These are phyloP conservation scores for Dolomedes plantarius DNA, from an alignment of 2,888 invertebrate genomes.

Conservation along the genomic window DNA sequence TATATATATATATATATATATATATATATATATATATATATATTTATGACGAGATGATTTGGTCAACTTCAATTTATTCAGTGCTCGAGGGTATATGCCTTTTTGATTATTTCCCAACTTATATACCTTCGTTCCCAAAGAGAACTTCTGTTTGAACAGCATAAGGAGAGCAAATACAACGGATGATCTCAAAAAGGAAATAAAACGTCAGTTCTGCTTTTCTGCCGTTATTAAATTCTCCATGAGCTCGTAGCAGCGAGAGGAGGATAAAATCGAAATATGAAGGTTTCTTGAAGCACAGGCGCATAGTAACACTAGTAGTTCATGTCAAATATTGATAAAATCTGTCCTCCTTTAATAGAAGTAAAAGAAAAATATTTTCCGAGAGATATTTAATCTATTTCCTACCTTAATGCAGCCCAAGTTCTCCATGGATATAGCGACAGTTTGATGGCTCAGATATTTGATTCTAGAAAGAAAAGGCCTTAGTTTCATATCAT, in stretches of 20 bases:
- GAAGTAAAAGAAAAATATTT: neutral
- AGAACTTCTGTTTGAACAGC: neutral
- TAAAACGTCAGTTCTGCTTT: neutral
- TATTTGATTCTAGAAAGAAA: no score
- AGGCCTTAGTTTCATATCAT: no score
- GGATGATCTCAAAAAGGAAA: neutral
- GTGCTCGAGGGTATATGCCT: neutral
- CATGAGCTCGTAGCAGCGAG: neutral
- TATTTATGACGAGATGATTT: neutral
- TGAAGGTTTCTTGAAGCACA: neutral
- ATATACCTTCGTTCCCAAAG: neutral
- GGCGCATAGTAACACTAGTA: neutral
- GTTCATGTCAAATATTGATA: conserved; percentile 5
- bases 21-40: no score
- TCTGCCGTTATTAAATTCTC: neutral
- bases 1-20: no score
- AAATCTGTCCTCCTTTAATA: neutral
- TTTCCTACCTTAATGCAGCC: neutral
- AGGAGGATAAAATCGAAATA: neutral
- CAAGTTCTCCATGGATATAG: no score
- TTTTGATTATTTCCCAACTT: neutral
- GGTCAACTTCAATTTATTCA: conserved; percentile 9
- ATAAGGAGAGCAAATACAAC: neutral
- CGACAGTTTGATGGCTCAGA: no score
- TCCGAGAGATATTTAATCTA: neutral